Evolutionary conservation across 2,888 invertebrate species (phyloP).

Genomic region (Xestoiulus laeticollis): DNA sequence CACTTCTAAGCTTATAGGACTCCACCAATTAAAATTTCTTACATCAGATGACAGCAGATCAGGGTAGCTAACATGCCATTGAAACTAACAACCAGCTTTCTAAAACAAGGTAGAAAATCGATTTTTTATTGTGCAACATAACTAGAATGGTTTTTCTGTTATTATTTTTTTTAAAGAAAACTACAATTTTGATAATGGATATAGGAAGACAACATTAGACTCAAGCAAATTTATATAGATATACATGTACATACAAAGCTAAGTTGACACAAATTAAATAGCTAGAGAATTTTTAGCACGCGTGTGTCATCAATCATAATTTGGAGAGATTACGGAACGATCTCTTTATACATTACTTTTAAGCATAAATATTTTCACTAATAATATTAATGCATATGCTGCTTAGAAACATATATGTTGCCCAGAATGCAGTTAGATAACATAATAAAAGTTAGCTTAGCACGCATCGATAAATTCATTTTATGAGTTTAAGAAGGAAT

Average conservation of each 20-base stretch:
- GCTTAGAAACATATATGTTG: neutral
- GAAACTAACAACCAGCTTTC: neutral
- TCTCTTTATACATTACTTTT: neutral
- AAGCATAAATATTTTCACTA: neutral
- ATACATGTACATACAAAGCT: neutral
- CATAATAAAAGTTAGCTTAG: neutral
- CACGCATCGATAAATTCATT: neutral
- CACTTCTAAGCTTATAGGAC: neutral
- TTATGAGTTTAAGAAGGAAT: neutral
- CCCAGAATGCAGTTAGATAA: neutral
- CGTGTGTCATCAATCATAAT: neutral
- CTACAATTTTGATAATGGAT: neutral
- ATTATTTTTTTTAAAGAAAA: neutral
- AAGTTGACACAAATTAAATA: neutral
- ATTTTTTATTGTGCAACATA: neutral
- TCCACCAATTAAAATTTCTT: conserved; percentile 18
- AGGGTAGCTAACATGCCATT: neutral
- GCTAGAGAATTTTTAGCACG: neutral
- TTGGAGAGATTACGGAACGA: conserved; percentile 10
- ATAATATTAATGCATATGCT: neutral
- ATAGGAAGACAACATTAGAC: neutral
- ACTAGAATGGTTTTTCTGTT: neutral
- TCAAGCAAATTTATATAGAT: neutral
- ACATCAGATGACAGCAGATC: neutral
- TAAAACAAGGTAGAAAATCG: neutral